Evolutionary conservation across 2,113 vertebrate species (phyloP), one percentile per base, ranked within the genome.

Genomic region (Oriolus oriolus): DNA sequence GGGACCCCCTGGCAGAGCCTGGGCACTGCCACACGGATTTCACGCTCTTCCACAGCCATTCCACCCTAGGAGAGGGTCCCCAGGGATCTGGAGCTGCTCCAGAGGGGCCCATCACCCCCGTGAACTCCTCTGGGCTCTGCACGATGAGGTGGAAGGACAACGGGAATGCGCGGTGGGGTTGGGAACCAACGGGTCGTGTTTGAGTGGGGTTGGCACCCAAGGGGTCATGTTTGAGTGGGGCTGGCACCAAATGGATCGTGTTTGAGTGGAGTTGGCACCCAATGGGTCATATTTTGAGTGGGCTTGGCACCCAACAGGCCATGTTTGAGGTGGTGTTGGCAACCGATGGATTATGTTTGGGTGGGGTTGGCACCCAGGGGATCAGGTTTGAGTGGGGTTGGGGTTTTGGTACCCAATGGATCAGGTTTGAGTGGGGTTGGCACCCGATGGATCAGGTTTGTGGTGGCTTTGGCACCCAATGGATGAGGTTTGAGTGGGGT

Each of bases 81-180:
- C 73, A 39, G 9, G 9, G 16, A 45, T 5, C 39, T 7, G 44
- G 31, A 33, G 2, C 9, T 1, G 6, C 49, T 41, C 44, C n/a
- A 19, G 50, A 60, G 85, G 63, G 76, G 37, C 11, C 2, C 21
- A 2, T 0, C 8, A 8, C 5, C 20, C 14, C 33, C 0, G 1
- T 1, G 50, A 90, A 75, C 75, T 45, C 37, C 75, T 71, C 31
- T 16, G 9, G 54, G 64, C 33, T 68, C 28, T 9, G 27, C 35
- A 21, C 2, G 3, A 28, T 1, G 10, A 37, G 37, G 23, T 1
- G n/a, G 45, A 24, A 84, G 53, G 63, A 45, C 9, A 23, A 16
- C 0, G n/a, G 54, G 28, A 50, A 21, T 1, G 11, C 4, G 0
- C 0, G 0, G n/a, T 59, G 20, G 54, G 11, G 2, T 7, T 31